Conservation (phyloP, 2,888 invertebrate species). For the Micoletzkya japonica region DNA sequence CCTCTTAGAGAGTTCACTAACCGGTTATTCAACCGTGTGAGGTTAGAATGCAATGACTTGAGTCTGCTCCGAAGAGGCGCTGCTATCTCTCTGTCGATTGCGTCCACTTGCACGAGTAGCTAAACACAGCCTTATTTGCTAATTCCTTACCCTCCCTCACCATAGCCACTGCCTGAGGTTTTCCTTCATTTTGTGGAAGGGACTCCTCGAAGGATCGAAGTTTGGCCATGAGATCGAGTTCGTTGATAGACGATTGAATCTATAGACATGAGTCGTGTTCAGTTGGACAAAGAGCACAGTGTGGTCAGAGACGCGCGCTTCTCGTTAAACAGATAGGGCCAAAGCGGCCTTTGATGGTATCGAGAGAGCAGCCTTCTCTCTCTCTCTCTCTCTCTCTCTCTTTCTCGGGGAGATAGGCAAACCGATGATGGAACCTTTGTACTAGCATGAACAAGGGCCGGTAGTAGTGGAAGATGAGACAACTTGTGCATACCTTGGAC, state of each 20-base stretch:
- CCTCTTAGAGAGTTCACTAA: background rate
- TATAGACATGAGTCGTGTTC: no score
- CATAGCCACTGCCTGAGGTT: slow-evolving; percentile 41
- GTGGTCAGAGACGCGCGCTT: no score
- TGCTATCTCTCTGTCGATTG: slow-evolving; percentile 42
- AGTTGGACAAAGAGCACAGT: no score
- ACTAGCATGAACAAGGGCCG: background rate
- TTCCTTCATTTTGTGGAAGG: slow-evolving; percentile 36
- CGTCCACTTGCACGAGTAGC: slow-evolving; percentile 46
- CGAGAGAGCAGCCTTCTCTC: no score
- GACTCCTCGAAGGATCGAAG: slow-evolving; percentile 41
- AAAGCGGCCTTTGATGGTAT: no score
- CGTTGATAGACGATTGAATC: slow-evolving; percentile 43
- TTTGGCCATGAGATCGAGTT: slow-evolving; percentile 41
- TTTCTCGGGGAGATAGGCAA: no score
- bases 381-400: no score
- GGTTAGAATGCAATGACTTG: slow-evolving; percentile 37
- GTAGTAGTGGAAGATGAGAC: background rate
- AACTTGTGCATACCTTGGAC: slow-evolving; percentile 31
- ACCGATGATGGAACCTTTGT: no score
- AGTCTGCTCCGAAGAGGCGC: slow-evolving; percentile 39
- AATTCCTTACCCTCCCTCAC: slow-evolving; percentile 18
- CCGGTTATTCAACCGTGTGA: slow-evolving; percentile 32
- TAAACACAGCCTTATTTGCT: slow-evolving; percentile 17
- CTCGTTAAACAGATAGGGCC: no score